These are phyloP conservation scores for Desoria tigrina DNA, from an alignment of 2,888 invertebrate species.

Conservation along the genomic window DNA sequence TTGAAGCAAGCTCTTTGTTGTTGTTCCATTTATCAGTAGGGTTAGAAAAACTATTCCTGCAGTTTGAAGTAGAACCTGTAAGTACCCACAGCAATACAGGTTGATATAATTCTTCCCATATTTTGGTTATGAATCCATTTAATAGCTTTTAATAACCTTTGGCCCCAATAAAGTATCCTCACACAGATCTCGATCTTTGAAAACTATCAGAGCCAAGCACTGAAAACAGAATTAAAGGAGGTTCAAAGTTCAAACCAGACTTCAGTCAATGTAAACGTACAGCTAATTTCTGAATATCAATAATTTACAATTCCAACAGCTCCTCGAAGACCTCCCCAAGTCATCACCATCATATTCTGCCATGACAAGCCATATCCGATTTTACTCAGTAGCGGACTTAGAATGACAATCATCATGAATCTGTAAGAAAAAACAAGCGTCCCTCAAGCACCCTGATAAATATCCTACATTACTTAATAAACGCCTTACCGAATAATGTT, in stretches of 20 bases:
- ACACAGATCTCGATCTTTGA: slow-evolving; percentile 58
- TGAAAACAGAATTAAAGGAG: too few species aligned
- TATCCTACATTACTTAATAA: too few species aligned
- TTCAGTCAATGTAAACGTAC: too few species aligned
- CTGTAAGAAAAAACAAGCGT: too few species aligned
- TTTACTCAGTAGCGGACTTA: slow-evolving; percentile 61
- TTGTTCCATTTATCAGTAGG: slow-evolving; percentile 64
- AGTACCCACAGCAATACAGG: too few species aligned
- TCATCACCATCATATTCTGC: slow-evolving; percentile 63
- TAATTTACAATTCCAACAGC: slow-evolving; percentile 64
- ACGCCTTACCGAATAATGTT: slow-evolving; percentile 56
- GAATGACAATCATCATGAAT: slow-evolving; percentile 59
- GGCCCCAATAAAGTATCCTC: slow-evolving; percentile 34
- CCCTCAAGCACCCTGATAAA: too few species aligned
- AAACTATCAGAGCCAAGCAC: slow-evolving; percentile 62
- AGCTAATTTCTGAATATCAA: too few species aligned
- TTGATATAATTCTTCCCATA: not conserved
- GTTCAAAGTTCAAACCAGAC: too few species aligned
- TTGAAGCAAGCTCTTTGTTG: slow-evolving; percentile 61
- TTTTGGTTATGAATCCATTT: not conserved
- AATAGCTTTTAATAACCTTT: slow-evolving; percentile 26
- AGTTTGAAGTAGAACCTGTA: slow-evolving; percentile 62
- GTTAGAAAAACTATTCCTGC: slow-evolving; percentile 64
- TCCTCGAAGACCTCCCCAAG: slow-evolving; percentile 67
- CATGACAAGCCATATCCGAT: slow-evolving; percentile 65